A percentile compares a stretch with the other conserved stretches of the same genome.
phyloP scores from a whole-genome alignment of 2,888 invertebrate species.

The Morpho achilles region DNA sequence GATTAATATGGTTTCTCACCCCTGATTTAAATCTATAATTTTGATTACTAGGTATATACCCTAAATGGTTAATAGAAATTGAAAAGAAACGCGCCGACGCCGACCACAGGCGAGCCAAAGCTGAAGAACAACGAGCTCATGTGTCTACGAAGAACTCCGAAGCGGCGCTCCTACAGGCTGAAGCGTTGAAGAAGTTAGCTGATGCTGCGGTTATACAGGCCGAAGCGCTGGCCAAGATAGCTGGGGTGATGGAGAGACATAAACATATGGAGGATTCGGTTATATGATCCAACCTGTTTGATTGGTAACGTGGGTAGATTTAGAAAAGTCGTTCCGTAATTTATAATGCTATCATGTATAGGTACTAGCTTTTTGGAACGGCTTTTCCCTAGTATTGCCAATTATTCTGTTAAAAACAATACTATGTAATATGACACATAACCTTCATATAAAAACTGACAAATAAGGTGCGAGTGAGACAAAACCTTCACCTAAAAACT shows the following conservation, averaged over 20 bases:
- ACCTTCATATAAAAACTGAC: too few species aligned
- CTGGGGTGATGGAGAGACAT: conserved; percentile 40
- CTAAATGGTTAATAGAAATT: conserved; percentile 58
- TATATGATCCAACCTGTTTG: conserved; percentile 23
- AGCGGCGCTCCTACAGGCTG: conserved; percentile 49
- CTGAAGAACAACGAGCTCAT: conserved; percentile 45
- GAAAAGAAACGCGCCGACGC: conserved; percentile 59
- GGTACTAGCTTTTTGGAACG: too few species aligned
- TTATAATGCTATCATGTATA: too few species aligned
- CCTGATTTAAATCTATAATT: not conserved
- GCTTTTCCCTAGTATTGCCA: too few species aligned
- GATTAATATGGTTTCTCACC: too few species aligned
- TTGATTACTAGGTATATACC: conserved; percentile 45
- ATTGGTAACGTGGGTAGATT: not conserved
- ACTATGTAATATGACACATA: too few species aligned
- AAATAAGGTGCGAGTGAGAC: too few species aligned
- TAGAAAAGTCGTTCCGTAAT: too few species aligned
- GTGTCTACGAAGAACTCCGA: conserved; percentile 47
- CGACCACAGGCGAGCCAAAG: conserved; percentile 50
- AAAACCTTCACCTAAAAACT: too few species aligned
- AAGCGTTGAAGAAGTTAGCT: conserved; percentile 48
- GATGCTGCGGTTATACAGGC: conserved; percentile 52
- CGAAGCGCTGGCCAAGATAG: conserved; percentile 51
- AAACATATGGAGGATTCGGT: conserved; percentile 35
- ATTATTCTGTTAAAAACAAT: too few species aligned